Percentiles rank a stretch among this genome's conserved stretches.
These are phyloP conservation scores for Tipula vernalis DNA, from an alignment of 2,888 invertebrate species.

Conservation along the genomic window DNA sequence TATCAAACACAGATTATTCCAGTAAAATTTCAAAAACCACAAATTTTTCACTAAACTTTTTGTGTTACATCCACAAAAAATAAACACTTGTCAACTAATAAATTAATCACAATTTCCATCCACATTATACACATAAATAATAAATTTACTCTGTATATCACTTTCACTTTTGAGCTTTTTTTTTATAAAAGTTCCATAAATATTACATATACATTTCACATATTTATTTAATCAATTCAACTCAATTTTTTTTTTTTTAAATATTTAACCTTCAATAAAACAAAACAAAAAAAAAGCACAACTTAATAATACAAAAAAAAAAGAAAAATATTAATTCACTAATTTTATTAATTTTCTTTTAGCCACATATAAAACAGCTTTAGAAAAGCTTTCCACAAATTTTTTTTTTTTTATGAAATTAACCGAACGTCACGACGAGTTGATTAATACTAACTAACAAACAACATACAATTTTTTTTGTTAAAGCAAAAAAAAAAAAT, in stretches of 20 bases:
- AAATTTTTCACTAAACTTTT: background rate
- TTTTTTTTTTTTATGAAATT: background rate
- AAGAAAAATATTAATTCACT: background rate
- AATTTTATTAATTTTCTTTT: background rate
- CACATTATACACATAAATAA: background rate
- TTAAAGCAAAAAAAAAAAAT: background rate
- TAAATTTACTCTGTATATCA: background rate
- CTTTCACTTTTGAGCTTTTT: background rate
- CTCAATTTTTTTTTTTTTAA: background rate
- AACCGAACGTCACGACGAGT: background rate
- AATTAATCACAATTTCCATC: background rate
- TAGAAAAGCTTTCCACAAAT: background rate
- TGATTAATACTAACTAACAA: constrained; percentile 4
- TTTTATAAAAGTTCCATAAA: background rate
- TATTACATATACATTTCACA: background rate
- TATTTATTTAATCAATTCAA: background rate
- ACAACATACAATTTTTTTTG: background rate
- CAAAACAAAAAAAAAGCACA: background rate
- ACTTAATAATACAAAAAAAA: background rate
- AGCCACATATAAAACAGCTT: background rate
- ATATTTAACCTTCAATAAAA: background rate
- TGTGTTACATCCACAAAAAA: background rate
- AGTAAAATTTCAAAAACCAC: background rate
- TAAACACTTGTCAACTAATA: background rate
- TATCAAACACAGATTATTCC: background rate